These are phyloP conservation scores for Marcusenius ussheri DNA, from an alignment of 2,113 vertebrate genomes.

Conservation along the genomic window DNA sequence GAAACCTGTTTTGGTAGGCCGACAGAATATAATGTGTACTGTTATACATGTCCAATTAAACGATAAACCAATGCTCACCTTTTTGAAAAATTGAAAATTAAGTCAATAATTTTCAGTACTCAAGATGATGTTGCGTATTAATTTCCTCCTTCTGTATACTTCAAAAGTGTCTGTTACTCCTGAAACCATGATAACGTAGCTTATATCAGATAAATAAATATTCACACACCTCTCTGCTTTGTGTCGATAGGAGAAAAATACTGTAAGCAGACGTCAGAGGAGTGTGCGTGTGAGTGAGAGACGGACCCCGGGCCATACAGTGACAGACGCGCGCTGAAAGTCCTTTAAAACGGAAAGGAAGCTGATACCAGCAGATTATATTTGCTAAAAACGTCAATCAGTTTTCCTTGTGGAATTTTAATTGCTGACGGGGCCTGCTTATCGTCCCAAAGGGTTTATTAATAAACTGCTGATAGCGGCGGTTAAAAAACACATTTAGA, in stretches of 20 bases:
- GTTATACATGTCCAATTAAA: not conserved
- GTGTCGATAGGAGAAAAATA: conserved; percentile 32
- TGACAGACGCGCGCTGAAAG: conserved; percentile 32
- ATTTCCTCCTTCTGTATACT: not conserved
- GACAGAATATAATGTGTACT: not conserved
- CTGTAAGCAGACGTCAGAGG: not conserved
- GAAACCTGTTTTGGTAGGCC: not conserved
- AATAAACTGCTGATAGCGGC: conserved; percentile 55
- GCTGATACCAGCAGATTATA: conserved; percentile 54
- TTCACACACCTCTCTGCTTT: conserved; percentile 30
- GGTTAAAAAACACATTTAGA: conserved; percentile 17
- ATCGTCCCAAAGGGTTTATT: conserved; percentile 53
- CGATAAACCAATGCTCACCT: not conserved
- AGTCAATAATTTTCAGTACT: not conserved
- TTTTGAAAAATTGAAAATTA: not conserved
- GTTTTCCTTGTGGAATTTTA: conserved; percentile 62
- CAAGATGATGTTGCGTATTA: not conserved
- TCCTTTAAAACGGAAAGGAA: conserved; percentile 46
- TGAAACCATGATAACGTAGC: not conserved
- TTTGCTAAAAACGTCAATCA: conserved; percentile 51
- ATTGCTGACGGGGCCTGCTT: conserved; percentile 52
- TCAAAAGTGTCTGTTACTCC: not conserved
- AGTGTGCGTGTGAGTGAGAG: conserved; percentile 3
- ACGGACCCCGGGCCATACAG: not conserved
- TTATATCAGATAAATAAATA: not conserved